Base-by-base conservation (phyloP, 2,888 invertebrate genomes). In the Lycocerus yunnanus region DNA sequence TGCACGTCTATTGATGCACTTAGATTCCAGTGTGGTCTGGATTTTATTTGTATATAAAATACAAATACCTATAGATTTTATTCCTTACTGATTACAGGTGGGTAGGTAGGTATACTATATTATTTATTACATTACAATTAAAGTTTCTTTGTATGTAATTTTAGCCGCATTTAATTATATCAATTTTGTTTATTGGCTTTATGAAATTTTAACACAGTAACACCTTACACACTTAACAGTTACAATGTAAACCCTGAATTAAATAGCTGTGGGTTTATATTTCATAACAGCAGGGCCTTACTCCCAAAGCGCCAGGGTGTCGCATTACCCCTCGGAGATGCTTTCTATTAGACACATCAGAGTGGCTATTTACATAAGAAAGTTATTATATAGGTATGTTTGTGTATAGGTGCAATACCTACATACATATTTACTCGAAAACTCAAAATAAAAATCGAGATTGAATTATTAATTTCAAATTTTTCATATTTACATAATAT, bases 281-380 rank as follows among this genome's bases (percentile, higher is more conserved):
- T 76, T 73, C 76, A 76, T 73, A 76, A 76, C 73, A 71, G 70
- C 66, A 63, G 68, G 68, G 76, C 60, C 68, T 73, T 61, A 58
- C 21, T 80, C 81, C 81, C 82, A 79, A 73, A 78, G 81, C 80
- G 80, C 70, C 78, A 72, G 68, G 71, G 80, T 81, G 76, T 82
- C 80, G 78, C 66, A 72, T 82, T 82, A 80, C 82, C 78, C 80
- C 77, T 80, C 71, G 81, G 79, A 82, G 82, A 81, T 78, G 82
- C 81, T 82, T 79, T 82, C 80, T 81, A 24, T 24, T 24, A 81
- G 79, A 68, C 80, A 80, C 77, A n/a, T n/a, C n/a, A 69, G 78
- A 81, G 79, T 78, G 80, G 77, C 78, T 75, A 81, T 81, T 81
- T 80, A 78, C 81, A 81, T 81, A 80, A 81, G 80, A 78, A 79